Base-by-base conservation (phyloP, 2,113 vertebrate species). In the Dunckerocampus dactyliophorus region DNA sequence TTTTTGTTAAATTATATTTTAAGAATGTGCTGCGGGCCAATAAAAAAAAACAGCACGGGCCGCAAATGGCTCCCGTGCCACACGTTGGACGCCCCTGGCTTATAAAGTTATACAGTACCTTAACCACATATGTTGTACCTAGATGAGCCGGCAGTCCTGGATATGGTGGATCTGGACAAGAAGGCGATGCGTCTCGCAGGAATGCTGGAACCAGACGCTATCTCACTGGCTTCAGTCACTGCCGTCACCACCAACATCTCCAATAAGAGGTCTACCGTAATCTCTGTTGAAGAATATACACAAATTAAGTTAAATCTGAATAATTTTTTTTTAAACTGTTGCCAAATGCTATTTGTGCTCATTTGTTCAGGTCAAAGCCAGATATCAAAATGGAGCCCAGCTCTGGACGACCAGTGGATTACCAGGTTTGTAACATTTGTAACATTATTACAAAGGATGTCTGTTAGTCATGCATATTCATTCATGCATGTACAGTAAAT, bases 321-420 rank as follows among this genome's bases (percentile, higher is more conserved):
- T 20, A 6, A 14, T 19, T 31, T 5, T 17, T 10, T 20, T 39
- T 39, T 39, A 20, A 45, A 16, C 3, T 1, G 3, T 14, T 4
- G 8, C 12, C 19, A 20, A 39, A 57, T 48, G 7, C 43, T 3
- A 1, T 34, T 47, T 51, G 24, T 67, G n/a, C 65, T 66, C 24
- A 14, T 59, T 64, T 57, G 14, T 62, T 50, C 62, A 98, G 96
- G 82, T 97, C 97, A 74, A 99, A 99, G 71, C 97, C 96, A 19
- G 96, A 98, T 75, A 98, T 98, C 65, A 95, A 94, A 86, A 99
- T 99, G 94, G 96, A 98, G 75, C 95, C 96, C 0, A 92, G 93
- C 6, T 90, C 95, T 0, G 95, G 96, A 11, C 86, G 95, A 52
- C 95, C 95, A 1, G 93, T 98, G 88, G 97, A 99, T 82, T 98